Base-by-base conservation (phyloP, 2,888 invertebrate genomes). In the Mythimna loreyi region DNA sequence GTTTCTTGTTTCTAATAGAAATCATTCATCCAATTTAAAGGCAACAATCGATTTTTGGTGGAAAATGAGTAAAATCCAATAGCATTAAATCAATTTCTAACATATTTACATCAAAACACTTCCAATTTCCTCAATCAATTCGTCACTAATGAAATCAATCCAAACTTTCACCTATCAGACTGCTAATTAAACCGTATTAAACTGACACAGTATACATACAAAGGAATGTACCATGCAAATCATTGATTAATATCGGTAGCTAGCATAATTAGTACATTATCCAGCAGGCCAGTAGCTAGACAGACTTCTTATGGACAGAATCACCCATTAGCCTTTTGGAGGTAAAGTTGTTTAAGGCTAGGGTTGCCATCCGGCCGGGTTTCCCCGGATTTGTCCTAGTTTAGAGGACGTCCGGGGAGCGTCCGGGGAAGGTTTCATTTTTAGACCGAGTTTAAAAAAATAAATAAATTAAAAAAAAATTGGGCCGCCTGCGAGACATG, bases 251-350 rank as follows among this genome's bases (percentile, higher is more conserved):
- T 73, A 74, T 64, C 71, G 58, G 47, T 28, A 56, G 25, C 60
- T 52, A 52, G 66, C 68, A 74, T 67, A 67, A 83, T 86, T 75
- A 80, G 52, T 74, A 59, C 57, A 72, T 80, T 83, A 74, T 56
- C 33, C 66, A 60, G 53, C 50, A 47, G 72, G 56, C 33, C 66
- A 60, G 53, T 50, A 47, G 36, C 55, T 61, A 71, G 63, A 23
- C 50, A 75, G 59, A 53, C 40, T 67, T 68, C 21, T 57, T 62
- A 59, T n/a, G 57, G 59, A 50, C 66, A 62, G 33, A 62, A 71
- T 71, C 69, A 69, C n/a, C 59, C 74, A 83, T 83, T 77, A 79
- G 61, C 53, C 64, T 45, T 74, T 43, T 60, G 23, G 47, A 28
- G 57, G 65, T 13, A 23, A 52, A 30, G 47, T 56, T 65, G 30